Evolutionary conservation across 2,888 invertebrate genomes (phyloP).

Genomic region (Calliphora vomitoria): DNA sequence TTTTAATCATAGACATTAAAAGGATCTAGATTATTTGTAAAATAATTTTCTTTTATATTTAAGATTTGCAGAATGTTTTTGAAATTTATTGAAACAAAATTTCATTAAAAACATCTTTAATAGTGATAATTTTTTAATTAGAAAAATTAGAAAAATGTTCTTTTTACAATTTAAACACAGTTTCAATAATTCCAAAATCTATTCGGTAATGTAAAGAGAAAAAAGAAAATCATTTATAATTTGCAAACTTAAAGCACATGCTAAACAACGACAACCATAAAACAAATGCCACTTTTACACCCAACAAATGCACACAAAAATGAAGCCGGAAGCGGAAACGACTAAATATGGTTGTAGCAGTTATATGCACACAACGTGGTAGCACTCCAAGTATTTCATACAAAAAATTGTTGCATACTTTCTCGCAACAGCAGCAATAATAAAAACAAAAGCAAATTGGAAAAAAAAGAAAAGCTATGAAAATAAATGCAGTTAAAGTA

Average conservation of each 20-base stretch:
- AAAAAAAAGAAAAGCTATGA: conserved; percentile 26
- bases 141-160: too few relatives aligned
- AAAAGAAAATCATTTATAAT: conserved; percentile 36
- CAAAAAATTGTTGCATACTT: conserved; percentile 68
- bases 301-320: conserved; percentile 49
- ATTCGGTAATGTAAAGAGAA: background rate
- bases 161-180: too few relatives aligned
- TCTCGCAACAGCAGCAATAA: conserved; percentile 2
- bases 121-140: too few relatives aligned
- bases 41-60: conserved; percentile 21
- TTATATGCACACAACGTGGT: conserved; percentile 42
- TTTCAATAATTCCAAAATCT: background rate
- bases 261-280: conserved; percentile 43
- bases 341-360: conserved; percentile 44
- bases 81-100: too few relatives aligned
- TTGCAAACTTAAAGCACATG: conserved; percentile 57
- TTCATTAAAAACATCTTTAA: too few relatives aligned
- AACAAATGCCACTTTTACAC: conserved; percentile 46
- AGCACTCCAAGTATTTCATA: conserved; percentile 54
- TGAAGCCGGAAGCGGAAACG: conserved; percentile 60
- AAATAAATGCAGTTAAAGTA: conserved; percentile 65
- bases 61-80: background rate
- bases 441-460: conserved; percentile 8
- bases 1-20: background rate
- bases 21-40: conserved; percentile 9